phyloP scores from a whole-genome alignment of 1,140 invertebrate species.

The Drosophila teissieri region DNA sequence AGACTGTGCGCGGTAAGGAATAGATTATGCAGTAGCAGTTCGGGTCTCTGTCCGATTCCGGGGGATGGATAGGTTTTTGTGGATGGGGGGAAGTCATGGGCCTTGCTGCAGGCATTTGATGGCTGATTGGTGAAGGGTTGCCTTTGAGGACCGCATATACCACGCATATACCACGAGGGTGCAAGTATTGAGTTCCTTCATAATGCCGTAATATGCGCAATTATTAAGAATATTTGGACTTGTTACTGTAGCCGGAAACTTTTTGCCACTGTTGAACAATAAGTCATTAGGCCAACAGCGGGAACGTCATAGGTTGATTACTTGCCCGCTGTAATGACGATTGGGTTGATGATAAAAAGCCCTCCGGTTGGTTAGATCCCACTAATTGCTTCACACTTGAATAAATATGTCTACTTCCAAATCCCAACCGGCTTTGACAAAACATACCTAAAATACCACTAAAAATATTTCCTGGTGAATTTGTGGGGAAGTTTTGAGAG shows the following conservation, averaged over 20 bases:
- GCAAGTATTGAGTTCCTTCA: slow-evolving; percentile 32
- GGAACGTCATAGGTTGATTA: slow-evolving; percentile 4
- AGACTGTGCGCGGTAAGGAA: slow-evolving; percentile 89
- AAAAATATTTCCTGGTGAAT: no score
- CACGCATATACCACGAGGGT: slow-evolving; percentile 4
- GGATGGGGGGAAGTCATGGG: background rate
- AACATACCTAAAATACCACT: background rate
- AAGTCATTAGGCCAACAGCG: slow-evolving; percentile 68
- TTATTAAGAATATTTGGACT: slow-evolving; percentile 71
- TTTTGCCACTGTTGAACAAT: slow-evolving; percentile 47
- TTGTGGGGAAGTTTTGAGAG: no score
- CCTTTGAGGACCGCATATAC: background rate
- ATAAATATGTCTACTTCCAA: background rate
- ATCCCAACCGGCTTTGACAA: background rate
- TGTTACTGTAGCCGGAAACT: slow-evolving; percentile 25
- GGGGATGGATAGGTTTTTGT: background rate
- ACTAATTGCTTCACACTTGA: slow-evolving; percentile 46
- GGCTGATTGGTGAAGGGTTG: slow-evolving; percentile 55
- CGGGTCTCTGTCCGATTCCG: background rate
- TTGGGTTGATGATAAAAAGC: slow-evolving; percentile 48
- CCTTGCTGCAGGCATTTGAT: slow-evolving; percentile 55
- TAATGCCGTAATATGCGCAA: slow-evolving; percentile 60
- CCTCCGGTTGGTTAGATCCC: slow-evolving; percentile 17
- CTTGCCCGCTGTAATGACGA: slow-evolving; percentile 49
- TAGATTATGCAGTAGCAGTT: background rate